phyloP scores from a whole-genome alignment of 2,113 vertebrate species.

The Petroica traversi region DNA sequence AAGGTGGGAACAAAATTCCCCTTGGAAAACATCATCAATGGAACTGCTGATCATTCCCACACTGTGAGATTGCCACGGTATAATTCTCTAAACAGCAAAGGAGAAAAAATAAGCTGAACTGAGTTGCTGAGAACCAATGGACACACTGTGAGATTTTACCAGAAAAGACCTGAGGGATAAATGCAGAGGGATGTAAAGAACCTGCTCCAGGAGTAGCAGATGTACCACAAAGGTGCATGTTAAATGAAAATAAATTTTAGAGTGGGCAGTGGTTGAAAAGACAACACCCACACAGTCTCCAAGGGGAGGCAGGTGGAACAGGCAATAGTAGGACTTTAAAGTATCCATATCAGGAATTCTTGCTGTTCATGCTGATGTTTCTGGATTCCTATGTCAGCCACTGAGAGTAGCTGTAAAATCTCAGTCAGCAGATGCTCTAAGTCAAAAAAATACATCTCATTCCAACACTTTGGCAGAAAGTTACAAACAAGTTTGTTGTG shows the following conservation, averaged over 20 bases:
- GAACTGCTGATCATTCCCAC: background rate
- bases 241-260: background rate
- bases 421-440: background rate
- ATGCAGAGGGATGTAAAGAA: background rate
- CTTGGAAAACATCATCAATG: background rate
- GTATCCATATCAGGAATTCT: background rate
- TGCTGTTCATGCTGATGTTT: background rate
- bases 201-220: background rate
- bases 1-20: background rate
- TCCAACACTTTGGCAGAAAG: background rate
- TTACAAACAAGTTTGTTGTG: background rate
- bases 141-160: background rate
- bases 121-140: background rate
- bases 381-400: background rate
- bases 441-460: background rate
- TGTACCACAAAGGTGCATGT: fast-evolving
- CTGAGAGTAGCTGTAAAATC: background rate
- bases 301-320: background rate
- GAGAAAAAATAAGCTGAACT: background rate
- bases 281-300: background rate
- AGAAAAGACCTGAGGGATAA: background rate
- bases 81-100: background rate
- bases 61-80: background rate
- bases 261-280: background rate
- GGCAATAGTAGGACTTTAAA: background rate